phyloP scores from a whole-genome alignment of 2,797 vertebrate genomes.

The Simalia tracyae region DNA sequence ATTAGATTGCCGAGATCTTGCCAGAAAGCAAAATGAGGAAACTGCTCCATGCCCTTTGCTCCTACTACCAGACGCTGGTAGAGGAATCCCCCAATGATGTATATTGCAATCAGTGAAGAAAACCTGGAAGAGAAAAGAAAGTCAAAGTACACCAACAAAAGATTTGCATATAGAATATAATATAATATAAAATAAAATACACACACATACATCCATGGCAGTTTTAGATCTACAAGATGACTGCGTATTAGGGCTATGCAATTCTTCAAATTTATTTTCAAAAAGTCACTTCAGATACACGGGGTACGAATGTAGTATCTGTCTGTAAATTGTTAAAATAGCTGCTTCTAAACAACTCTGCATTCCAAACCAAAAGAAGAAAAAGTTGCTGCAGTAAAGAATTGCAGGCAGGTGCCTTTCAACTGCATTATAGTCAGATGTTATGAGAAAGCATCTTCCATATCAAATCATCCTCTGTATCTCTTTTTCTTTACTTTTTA shows the following conservation, averaged over 20 bases:
- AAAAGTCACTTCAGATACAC: neutral
- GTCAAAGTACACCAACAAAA: neutral
- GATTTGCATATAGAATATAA: neutral
- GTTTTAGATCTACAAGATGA: neutral
- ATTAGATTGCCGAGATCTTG: conserved; percentile 90
- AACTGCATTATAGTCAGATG: too few relatives aligned
- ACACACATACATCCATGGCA: neutral
- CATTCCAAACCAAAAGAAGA: too few relatives aligned
- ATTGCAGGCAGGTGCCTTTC: too few relatives aligned
- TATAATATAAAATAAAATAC: neutral
- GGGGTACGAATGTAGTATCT: neutral
- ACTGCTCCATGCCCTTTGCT: conserved; percentile 96
- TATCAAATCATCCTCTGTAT: too few relatives aligned
- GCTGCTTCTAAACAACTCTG: too few relatives aligned
- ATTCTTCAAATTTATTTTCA: neutral
- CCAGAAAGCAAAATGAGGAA: conserved; percentile 94
- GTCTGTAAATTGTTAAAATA: neutral
- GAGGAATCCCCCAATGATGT: conserved; percentile 90
- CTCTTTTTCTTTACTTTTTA: too few relatives aligned
- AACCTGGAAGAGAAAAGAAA: conserved; percentile 73
- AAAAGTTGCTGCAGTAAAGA: too few relatives aligned
- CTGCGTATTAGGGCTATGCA: neutral
- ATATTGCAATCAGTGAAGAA: conserved; percentile 81
- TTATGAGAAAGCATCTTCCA: too few relatives aligned
- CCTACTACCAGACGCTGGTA: conserved; percentile 95